Conservation (phyloP, 2,888 invertebrate species). For the Drosophila borealis region DNA sequence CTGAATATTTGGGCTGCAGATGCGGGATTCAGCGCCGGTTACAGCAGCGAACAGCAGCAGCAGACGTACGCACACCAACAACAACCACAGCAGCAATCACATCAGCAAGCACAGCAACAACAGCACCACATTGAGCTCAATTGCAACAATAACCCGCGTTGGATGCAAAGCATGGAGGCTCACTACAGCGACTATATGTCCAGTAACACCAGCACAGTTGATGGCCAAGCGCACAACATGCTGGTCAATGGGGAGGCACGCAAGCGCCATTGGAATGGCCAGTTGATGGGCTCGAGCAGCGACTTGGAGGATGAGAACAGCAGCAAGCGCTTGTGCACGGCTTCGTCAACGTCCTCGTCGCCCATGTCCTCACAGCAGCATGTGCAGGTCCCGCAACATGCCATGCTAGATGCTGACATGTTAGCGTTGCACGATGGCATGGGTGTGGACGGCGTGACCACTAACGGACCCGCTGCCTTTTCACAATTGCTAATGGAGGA, state of each 20-base stretch:
- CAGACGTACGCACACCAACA: slow-evolving; percentile 46
- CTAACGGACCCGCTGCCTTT: slow-evolving; percentile 70
- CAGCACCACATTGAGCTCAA: slow-evolving; percentile 82
- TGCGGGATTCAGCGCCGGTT: slow-evolving; percentile 42
- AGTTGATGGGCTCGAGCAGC: slow-evolving; percentile 73
- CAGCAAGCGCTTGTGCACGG: slow-evolving; percentile 81
- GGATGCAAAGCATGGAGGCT: slow-evolving; percentile 84
- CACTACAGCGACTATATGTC: slow-evolving; percentile 82
- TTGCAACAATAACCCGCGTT: slow-evolving; percentile 82
- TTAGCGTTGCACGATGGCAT: slow-evolving; percentile 80
- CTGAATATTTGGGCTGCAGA: slow-evolving; percentile 76
- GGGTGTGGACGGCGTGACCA: slow-evolving; percentile 64
- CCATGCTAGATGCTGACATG: slow-evolving; percentile 78
- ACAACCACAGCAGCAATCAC: slow-evolving; percentile 44
- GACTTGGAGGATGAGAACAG: slow-evolving; percentile 76
- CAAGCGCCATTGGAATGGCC: slow-evolving; percentile 82
- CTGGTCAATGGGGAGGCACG: slow-evolving; percentile 71
- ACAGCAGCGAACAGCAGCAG: slow-evolving; percentile 39
- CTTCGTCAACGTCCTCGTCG: slow-evolving; percentile 78
- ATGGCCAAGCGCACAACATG: slow-evolving; percentile 50
- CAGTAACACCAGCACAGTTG: slow-evolving; percentile 61
- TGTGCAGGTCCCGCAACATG: slow-evolving; percentile 62
- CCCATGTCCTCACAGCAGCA: slow-evolving; percentile 72
- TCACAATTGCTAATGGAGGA: slow-evolving; percentile 78
- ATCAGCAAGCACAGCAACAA: slow-evolving; percentile 48